Base-by-base conservation (phyloP, 37 sponge, comb jelly and placozoan species). In the Axinella damicornis region DNA sequence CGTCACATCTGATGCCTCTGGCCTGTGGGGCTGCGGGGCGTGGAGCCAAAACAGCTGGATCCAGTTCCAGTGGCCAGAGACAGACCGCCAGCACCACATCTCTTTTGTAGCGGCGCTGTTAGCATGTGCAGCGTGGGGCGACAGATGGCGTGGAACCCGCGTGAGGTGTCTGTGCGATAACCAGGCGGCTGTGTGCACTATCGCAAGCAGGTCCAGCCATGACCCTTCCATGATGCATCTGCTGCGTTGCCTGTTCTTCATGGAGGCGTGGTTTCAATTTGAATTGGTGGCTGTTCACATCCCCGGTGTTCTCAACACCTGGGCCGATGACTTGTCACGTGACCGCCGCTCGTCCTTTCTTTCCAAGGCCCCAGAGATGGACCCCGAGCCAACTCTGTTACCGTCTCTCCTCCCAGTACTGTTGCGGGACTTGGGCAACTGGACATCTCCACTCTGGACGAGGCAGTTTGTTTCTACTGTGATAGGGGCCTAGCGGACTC, bases 1-100 rank as follows among this genome's bases (percentile, higher is more conserved):
- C 5, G 57, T 75, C 32, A 66, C 74, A n/a, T 78, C 84, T 19
- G 84, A 83, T 69, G 78, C 90, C n/a, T 89, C 90, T 1, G 84
- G 84, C 30, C 35, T 67, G 16, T 89, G 90, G 90, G 78, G 90
- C 46, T 87, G 83, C 33, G 78, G 90, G 2, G 84, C 90, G 21
- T 77, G 46, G 53, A 22, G 5, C 35, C 27, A 6, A 9, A 32
- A 14, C 22, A 18, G 12, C 1, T 89, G 85, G 90, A 79, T 89
- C 57, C 79, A 79, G 69, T 74, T 55, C 57, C 46, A 41, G 61
- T 83, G 85, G 84, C 59, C 31, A 24, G 15, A 19, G 6, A 54
- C 2, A 19, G 2, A 60, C 57, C 2, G 6, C 9, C 15, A 6
- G 2, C 18, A n/a, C 39, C 59, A 69, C 12, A 84, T 83, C 40